Percentiles rank a stretch among this genome's conserved stretches.
phyloP scores from a whole-genome alignment of 2,888 invertebrate species.

The Lasioglossum zephyrum region DNA sequence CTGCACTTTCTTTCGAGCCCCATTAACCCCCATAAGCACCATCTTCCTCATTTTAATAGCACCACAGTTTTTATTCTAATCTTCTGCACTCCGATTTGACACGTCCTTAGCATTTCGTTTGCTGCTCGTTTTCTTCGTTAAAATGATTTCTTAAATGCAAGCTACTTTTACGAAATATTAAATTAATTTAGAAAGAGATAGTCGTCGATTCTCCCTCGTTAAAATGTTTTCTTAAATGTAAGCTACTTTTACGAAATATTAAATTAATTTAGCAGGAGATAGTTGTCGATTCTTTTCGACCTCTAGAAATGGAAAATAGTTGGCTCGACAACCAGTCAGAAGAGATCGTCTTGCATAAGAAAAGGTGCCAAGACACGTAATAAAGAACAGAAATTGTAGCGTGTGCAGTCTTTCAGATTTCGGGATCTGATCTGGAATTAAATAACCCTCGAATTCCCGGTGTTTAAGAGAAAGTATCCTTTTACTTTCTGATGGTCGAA shows the following conservation, averaged over 20 bases:
- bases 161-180: no score
- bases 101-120: not conserved
- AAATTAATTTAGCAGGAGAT: not conserved
- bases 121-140: not conserved
- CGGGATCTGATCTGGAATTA: slow-evolving; percentile 22
- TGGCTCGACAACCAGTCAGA: not conserved
- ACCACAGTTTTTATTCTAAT: not conserved
- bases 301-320: not conserved
- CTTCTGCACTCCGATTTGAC: not conserved
- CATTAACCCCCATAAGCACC: not conserved
- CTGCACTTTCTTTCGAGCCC: not conserved
- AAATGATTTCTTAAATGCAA: not conserved
- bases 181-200: no score
- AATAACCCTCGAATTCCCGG: slow-evolving; percentile 35
- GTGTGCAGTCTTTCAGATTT: slow-evolving; percentile 22
- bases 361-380: not conserved
- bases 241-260: not conserved
- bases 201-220: not conserved
- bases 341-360: not conserved
- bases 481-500: slow-evolving; percentile 38
- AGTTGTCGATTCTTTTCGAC: not conserved
- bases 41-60: not conserved
- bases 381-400: slow-evolving; percentile 10
- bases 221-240: not conserved
- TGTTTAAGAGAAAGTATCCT: slow-evolving; percentile 45